phyloP scores from a whole-genome alignment of 2,888 invertebrate species.

The Lasioglossum leucozonium region DNA sequence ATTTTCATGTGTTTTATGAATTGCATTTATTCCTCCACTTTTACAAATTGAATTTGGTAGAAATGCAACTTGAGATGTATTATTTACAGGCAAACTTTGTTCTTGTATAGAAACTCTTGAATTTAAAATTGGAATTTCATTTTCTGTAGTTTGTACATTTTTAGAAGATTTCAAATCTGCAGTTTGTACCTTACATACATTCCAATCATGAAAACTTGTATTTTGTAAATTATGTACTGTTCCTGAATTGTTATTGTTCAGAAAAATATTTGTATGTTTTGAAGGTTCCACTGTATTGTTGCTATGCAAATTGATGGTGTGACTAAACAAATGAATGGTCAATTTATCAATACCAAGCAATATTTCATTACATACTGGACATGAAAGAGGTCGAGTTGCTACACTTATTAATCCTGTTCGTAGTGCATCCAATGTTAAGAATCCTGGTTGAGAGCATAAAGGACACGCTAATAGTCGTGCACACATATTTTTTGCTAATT shows the following conservation, averaged over 20 bases:
- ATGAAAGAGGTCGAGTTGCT: slow-evolving; percentile 90
- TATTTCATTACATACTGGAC: slow-evolving; percentile 92
- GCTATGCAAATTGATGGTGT: slow-evolving; percentile 85
- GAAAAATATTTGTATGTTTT: slow-evolving; percentile 62
- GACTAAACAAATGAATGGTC: slow-evolving; percentile 93
- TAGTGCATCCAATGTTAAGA: slow-evolving; percentile 89
- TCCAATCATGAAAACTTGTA: slow-evolving; percentile 73
- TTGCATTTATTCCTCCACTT: slow-evolving; percentile 37
- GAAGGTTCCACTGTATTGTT: slow-evolving; percentile 51
- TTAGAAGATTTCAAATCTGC: slow-evolving; percentile 41
- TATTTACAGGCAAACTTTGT: slow-evolving; percentile 32
- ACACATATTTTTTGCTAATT: slow-evolving; percentile 76
- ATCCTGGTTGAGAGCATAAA: slow-evolving; percentile 90
- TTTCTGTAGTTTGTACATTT: slow-evolving; percentile 20
- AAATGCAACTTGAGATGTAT: slow-evolving; percentile 35
- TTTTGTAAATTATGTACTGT: slow-evolving; percentile 62
- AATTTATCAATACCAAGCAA: slow-evolving; percentile 92
- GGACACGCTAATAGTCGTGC: slow-evolving; percentile 89
- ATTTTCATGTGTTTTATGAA: slow-evolving; percentile 37
- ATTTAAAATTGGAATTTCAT: slow-evolving; percentile 31
- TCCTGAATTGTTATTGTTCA: slow-evolving; percentile 48
- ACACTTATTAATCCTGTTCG: slow-evolving; percentile 90
- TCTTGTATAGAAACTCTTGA: slow-evolving; percentile 36
- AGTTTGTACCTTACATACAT: slow-evolving; percentile 55
- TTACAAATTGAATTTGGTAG: slow-evolving; percentile 42